These are phyloP conservation scores for Phymatocera aterrima DNA, from an alignment of 2,888 invertebrate genomes.

Conservation along the genomic window DNA sequence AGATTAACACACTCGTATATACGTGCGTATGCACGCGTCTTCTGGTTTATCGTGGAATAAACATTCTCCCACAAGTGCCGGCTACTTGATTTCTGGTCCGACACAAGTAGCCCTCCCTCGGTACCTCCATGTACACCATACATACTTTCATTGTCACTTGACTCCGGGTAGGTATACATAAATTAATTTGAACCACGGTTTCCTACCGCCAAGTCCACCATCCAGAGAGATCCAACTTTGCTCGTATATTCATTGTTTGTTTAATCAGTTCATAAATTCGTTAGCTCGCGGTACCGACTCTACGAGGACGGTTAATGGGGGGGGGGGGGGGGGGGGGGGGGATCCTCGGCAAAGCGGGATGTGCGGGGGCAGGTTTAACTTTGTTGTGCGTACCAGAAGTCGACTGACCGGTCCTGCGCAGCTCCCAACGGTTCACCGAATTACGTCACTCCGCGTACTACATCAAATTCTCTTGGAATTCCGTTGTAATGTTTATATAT, in stretches of 20 bases:
- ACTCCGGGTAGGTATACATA: constrained; percentile 35
- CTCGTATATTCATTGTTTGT: constrained; percentile 56
- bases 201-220: background rate
- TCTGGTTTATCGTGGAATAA: constrained; percentile 37
- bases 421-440: background rate
- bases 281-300: constrained; percentile 39
- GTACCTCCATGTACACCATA: background rate
- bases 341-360: background rate
- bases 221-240: constrained; percentile 44
- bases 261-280: constrained; percentile 56
- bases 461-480: background rate
- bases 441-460: background rate
- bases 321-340: background rate
- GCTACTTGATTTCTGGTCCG: constrained; percentile 10
- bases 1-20: background rate
- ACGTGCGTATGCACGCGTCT: no score
- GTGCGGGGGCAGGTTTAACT: background rate
- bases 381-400: constrained; percentile 16
- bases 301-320: constrained; percentile 7
- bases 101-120: background rate
- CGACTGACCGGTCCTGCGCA: no score
- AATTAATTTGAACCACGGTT: constrained; percentile 40
- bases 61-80: background rate
- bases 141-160: constrained; percentile 39
- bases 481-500: no score